A percentile compares a stretch with the other conserved stretches of the same genome.
Evolutionary conservation across 1,140 invertebrate genomes (phyloP).

Genomic region (Druon quercuslanigerum): DNA sequence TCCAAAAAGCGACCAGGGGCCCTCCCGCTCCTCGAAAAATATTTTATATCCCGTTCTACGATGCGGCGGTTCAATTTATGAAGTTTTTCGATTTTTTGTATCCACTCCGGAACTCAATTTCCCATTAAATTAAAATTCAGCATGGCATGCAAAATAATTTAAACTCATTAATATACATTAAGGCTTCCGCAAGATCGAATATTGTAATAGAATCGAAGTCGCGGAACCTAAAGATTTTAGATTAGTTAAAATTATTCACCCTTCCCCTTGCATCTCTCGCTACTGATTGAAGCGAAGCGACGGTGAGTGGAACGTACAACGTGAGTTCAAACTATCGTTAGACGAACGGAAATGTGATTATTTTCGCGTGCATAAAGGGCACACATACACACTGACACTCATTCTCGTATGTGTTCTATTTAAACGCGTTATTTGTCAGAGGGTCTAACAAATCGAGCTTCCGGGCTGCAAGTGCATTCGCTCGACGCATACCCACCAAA

Average conservation of each 20-base stretch:
- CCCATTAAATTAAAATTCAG: too few species aligned
- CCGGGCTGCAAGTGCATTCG: background rate
- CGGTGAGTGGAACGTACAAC: background rate
- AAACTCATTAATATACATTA: background rate
- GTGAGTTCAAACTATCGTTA: conserved; percentile 27
- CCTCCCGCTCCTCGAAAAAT: too few species aligned
- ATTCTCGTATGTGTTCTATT: background rate
- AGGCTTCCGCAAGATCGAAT: conserved; percentile 2
- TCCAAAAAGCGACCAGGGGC: too few species aligned
- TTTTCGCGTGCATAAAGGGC: background rate
- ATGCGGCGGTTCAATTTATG: too few species aligned
- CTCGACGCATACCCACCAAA: background rate
- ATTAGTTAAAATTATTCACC: conserved; percentile 27
- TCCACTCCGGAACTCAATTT: too few species aligned
- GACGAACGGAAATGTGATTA: conserved; percentile 15
- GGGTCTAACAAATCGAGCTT: conserved; percentile 28
- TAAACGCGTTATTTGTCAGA: conserved; percentile 23
- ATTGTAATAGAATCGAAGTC: conserved; percentile 1
- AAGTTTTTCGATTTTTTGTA: too few species aligned
- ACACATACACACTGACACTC: background rate
- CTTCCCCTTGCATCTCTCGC: background rate
- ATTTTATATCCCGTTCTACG: too few species aligned
- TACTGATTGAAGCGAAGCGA: background rate
- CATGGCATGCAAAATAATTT: background rate
- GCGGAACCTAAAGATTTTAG: conserved; percentile 7